These are phyloP conservation scores for Platyura marginata DNA, from an alignment of 1,140 invertebrate genomes.

Conservation along the genomic window DNA sequence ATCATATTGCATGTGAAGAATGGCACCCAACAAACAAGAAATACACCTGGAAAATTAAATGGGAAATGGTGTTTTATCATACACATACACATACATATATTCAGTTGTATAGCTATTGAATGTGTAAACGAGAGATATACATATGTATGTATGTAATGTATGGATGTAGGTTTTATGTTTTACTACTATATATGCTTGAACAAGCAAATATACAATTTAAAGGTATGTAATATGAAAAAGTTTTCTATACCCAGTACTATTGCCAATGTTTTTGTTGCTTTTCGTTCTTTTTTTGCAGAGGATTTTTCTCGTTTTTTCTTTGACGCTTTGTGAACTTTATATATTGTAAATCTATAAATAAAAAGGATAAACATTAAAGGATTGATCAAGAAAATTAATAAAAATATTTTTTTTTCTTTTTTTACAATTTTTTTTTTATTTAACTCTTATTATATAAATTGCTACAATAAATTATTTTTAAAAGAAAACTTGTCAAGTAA, in stretches of 20 bases:
- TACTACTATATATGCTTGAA: too few relatives aligned
- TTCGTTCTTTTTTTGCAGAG: slow-evolving; percentile 86
- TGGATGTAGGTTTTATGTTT: neutral
- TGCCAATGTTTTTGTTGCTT: slow-evolving; percentile 97
- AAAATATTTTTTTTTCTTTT: neutral
- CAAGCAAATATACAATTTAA: too few relatives aligned
- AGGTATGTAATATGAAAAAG: too few relatives aligned
- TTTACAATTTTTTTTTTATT: neutral
- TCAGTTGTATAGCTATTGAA: neutral
- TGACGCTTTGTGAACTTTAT: slow-evolving; percentile 85
- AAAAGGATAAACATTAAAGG: neutral
- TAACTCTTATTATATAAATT: too few relatives aligned
- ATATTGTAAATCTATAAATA: slow-evolving; percentile 64
- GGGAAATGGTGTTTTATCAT: neutral
- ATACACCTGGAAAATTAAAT: slow-evolving; percentile 44
- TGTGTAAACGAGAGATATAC: neutral
- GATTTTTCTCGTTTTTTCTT: slow-evolving; percentile 88
- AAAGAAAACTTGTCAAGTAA: too few relatives aligned
- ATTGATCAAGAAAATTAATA: too few relatives aligned
- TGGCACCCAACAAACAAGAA: slow-evolving; percentile 96
- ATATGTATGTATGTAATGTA: neutral
- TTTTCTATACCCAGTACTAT: slow-evolving; percentile 94
- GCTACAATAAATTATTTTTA: too few relatives aligned
- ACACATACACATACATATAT: neutral
- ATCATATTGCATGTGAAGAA: slow-evolving; percentile 97